Evolutionary conservation across 2,888 invertebrate genomes (phyloP), one percentile per base, ranked within the genome.

Genomic region (Anagyrus pseudococci): DNA sequence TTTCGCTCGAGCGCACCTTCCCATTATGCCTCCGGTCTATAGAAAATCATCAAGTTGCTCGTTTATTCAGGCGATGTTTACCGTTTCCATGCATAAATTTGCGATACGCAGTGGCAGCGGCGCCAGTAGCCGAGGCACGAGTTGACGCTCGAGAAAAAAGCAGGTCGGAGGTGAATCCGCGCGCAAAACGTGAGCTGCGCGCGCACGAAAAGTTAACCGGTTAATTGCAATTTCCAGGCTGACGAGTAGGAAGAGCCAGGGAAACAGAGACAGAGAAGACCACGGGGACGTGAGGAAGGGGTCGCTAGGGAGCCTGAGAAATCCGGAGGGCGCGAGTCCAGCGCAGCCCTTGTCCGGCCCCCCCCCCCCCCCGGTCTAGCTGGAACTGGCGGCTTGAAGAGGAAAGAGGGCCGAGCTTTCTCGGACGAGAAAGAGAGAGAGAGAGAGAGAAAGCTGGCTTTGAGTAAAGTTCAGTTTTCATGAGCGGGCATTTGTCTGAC

Each of bases 191-290:
- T 49, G 37, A 41, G 20, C 29, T 2, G 20, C 40, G 10, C 33
- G 52, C 56, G 47, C 44, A 46, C 37, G 41, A 47, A 58, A 63
- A 58, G 59, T 64, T 59, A 64, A 59, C 59, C 59, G 56, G 55
- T 59, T 64, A 60, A 64, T 64, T 48, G 56, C 47, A 59, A 59
- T 55, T 59, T 63, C 58, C 58, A 44, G 22, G 17, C 22, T 22
- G 15, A 23, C 19, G 19, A 41, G 50, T 43, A 20, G 8, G 13
- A 17, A 23, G 4, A 48, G 17, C 44, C 44, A 44, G n/a, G n/a
- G n/a, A 44, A 20, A 20, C 33, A 49, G 33, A 52, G 50, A 50
- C 17, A 17, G 22, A 2, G 22, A n/a, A 15, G 33, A 6, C 10
- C 33, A 10, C 10, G 10, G 33, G 33, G 33, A 6, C 33, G 7